A percentile compares a stretch with the other conserved stretches of the same genome.
These are phyloP conservation scores for Scalopus aquaticus DNA, from an alignment of 2,113 vertebrate genomes.

Conservation along the genomic window DNA sequence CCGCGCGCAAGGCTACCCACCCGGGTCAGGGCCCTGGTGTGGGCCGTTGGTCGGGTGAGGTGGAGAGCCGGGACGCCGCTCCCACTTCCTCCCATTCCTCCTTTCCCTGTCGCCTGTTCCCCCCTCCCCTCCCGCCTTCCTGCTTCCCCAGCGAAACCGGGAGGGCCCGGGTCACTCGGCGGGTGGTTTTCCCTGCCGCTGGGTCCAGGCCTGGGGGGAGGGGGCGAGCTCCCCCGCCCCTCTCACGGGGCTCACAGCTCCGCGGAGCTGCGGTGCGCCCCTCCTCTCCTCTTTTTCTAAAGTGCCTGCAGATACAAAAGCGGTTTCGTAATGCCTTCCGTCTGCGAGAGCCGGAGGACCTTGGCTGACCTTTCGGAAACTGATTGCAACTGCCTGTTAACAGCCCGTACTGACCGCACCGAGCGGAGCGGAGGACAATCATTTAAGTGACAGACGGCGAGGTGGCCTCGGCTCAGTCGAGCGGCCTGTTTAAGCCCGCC, in stretches of 20 bases:
- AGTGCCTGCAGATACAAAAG: slow-evolving; percentile 82
- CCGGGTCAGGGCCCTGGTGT: background rate
- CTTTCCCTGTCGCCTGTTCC: slow-evolving; percentile 16
- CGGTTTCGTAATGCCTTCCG: slow-evolving; percentile 84
- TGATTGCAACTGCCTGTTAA: slow-evolving; percentile 79
- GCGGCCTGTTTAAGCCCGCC: slow-evolving; percentile 82
- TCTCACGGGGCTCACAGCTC: background rate
- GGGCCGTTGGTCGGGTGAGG: slow-evolving; percentile 61
- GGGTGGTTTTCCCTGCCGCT: background rate
- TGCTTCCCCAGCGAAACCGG: slow-evolving; percentile 2
- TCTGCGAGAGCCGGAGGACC: slow-evolving; percentile 80
- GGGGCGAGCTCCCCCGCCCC: background rate
- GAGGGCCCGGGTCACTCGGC: background rate
- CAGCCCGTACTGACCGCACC: slow-evolving; percentile 67
- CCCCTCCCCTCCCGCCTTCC: background rate
- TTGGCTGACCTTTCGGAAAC: slow-evolving; percentile 85
- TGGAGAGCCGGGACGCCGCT: slow-evolving; percentile 63
- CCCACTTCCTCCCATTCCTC: slow-evolving; percentile 72
- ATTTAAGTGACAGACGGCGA: slow-evolving; percentile 75
- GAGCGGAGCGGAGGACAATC: slow-evolving; percentile 71
- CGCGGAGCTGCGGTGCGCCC: slow-evolving; percentile 45
- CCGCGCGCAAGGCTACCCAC: background rate
- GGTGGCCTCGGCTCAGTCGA: slow-evolving; percentile 81
- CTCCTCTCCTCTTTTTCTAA: slow-evolving; percentile 73
- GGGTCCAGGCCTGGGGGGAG: background rate